A percentile compares a stretch with the other conserved stretches of the same genome.
Conservation (phyloP, 1,140 invertebrate genomes). For the Stenopsyche tienmushanensis region DNA sequence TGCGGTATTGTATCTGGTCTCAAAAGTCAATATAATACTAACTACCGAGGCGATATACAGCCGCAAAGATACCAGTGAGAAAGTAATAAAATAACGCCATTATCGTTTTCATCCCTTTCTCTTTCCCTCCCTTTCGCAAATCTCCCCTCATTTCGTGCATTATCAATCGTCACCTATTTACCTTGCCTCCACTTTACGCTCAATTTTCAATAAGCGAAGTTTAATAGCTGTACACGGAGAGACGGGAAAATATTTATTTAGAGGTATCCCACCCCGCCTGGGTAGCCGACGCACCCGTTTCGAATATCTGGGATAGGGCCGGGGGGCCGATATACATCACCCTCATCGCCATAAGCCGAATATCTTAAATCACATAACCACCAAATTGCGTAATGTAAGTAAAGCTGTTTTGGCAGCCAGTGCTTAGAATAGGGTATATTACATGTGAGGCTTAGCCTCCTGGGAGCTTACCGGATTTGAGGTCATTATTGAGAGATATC, state of each 20-base stretch:
- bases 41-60: too few relatives aligned
- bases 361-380: constrained; percentile 25
- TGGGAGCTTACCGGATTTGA: constrained; percentile 36
- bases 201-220: constrained; percentile 38
- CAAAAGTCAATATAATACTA: too few relatives aligned
- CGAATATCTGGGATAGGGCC: too few relatives aligned
- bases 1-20: too few relatives aligned
- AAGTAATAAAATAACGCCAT: background rate
- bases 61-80: background rate
- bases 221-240: constrained; percentile 19
- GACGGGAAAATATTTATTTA: constrained; percentile 20
- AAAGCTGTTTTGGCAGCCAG: constrained; percentile 22
- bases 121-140: background rate
- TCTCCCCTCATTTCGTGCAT: constrained; percentile 7
- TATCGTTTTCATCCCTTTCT: background rate
- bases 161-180: constrained; percentile 28
- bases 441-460: constrained; percentile 9
- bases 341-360: constrained; percentile 1
- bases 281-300: background rate
- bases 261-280: too few relatives aligned
- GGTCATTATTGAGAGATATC: constrained; percentile 38
- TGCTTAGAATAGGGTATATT: constrained; percentile 25
- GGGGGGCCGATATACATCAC: background rate
- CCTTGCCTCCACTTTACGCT: constrained; percentile 11
- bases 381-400: constrained; percentile 25